These are phyloP conservation scores for Epinephelus lanceolatus DNA, from an alignment of 2,113 vertebrate species.

Conservation along the genomic window DNA sequence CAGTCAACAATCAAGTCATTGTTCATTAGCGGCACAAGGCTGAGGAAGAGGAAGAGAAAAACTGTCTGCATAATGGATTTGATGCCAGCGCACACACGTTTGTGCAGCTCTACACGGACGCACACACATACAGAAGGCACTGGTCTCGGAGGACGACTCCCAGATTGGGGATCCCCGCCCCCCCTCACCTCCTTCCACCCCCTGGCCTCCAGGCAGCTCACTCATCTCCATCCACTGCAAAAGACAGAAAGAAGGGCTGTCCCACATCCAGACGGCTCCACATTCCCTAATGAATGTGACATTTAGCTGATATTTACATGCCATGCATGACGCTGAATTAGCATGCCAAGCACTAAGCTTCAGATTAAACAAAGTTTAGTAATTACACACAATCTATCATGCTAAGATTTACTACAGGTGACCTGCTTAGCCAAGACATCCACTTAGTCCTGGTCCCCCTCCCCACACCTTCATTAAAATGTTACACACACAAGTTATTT, in stretches of 20 bases:
- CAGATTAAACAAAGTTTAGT: constrained; percentile 83
- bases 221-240: constrained; percentile 51
- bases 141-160: constrained; percentile 55
- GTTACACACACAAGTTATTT: constrained; percentile 69
- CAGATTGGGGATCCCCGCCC: constrained; percentile 27
- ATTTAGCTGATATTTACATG: constrained; percentile 88
- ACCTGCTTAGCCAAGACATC: constrained; percentile 72
- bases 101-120: constrained; percentile 3
- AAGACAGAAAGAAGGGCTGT: constrained; percentile 41
- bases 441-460: constrained; percentile 60
- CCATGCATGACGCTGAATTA: constrained; percentile 73
- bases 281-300: constrained; percentile 84
- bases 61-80: constrained; percentile 40
- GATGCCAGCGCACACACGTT: constrained; percentile 33
- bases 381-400: constrained; percentile 80
- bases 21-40: constrained; percentile 63
- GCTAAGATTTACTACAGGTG: constrained; percentile 75
- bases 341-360: constrained; percentile 72
- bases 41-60: constrained; percentile 11
- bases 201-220: constrained; percentile 51
- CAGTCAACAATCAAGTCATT: constrained; percentile 61
- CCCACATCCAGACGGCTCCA: constrained; percentile 65
- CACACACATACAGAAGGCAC: constrained; percentile 29
- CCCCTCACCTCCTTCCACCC: not conserved
- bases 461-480: constrained; percentile 77